phyloP scores from a whole-genome alignment of 2,113 vertebrate genomes.

The Cyprinodon tularosa region DNA sequence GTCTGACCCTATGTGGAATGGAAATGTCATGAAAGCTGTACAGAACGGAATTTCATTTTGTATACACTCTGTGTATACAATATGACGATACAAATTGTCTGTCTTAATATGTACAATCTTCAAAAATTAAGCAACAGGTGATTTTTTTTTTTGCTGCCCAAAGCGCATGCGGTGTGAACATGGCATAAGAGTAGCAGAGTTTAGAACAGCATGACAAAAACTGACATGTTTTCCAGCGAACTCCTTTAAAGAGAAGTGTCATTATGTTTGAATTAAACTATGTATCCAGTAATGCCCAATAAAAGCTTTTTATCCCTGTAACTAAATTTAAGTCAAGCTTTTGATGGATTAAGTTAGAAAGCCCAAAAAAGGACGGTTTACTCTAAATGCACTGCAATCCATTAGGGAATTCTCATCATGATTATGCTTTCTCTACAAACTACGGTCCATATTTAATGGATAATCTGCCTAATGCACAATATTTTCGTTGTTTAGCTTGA shows the following conservation, averaged over 20 bases:
- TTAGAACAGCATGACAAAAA: not conserved
- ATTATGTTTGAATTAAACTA: not conserved
- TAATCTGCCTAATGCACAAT: conserved; percentile 63
- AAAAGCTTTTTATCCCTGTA: conserved; percentile 52
- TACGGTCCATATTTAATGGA: conserved; percentile 17
- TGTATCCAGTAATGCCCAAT: conserved; percentile 19
- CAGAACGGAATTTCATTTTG: too few species aligned
- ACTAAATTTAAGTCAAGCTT: conserved; percentile 24
- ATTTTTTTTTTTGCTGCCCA: too few species aligned
- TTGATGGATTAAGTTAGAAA: conserved; percentile 37
- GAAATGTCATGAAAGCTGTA: too few species aligned
- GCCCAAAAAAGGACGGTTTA: conserved; percentile 43
- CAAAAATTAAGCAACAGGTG: too few species aligned
- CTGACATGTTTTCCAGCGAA: not conserved
- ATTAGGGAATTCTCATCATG: conserved; percentile 31
- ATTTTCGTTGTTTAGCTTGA: conserved; percentile 20
- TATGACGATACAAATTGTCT: too few species aligned
- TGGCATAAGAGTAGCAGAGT: not conserved
- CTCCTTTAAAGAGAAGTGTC: not conserved
- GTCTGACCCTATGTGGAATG: too few species aligned
- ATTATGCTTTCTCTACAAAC: conserved; percentile 37
- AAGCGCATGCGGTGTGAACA: too few species aligned
- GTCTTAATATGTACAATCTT: too few species aligned
- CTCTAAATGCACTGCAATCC: conserved; percentile 47
- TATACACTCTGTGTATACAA: too few species aligned